phyloP scores from a whole-genome alignment of 1,140 invertebrate species.

The Holotrichia oblita region DNA sequence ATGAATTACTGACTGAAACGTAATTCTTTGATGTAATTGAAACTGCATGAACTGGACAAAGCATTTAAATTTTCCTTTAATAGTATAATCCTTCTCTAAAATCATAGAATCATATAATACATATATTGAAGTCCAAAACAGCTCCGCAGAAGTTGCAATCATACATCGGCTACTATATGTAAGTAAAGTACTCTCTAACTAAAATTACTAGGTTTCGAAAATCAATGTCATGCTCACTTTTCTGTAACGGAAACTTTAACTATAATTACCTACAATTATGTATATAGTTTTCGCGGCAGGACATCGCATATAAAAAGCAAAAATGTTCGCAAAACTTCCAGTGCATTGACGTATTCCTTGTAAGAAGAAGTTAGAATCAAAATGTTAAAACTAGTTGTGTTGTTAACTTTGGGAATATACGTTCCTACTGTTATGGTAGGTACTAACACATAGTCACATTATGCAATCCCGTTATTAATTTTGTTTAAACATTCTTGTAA shows the following conservation, averaged over 20 bases:
- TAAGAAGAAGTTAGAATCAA: background rate
- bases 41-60: no score
- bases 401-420: constrained; percentile 1
- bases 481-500: no score
- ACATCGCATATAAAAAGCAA: background rate
- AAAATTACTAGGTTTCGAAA: constrained; percentile 8
- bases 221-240: constrained; percentile 19
- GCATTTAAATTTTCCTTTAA: background rate
- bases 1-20: background rate
- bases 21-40: background rate
- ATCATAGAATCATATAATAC: background rate
- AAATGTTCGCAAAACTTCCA: background rate
- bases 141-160: background rate
- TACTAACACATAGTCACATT: no score
- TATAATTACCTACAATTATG: background rate
- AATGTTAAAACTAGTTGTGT: constrained; percentile 1
- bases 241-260: constrained; percentile 33
- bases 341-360: background rate
- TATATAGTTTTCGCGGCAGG: constrained; percentile 1
- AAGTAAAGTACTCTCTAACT: background rate
- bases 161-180: background rate
- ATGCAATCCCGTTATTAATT: no score
- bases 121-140: background rate
- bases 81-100: background rate
- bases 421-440: background rate